A percentile compares a stretch with the other conserved stretches of the same genome.
Conservation (phyloP, 2,888 invertebrate genomes). For the Galeopsomyia nigrocyanea region DNA sequence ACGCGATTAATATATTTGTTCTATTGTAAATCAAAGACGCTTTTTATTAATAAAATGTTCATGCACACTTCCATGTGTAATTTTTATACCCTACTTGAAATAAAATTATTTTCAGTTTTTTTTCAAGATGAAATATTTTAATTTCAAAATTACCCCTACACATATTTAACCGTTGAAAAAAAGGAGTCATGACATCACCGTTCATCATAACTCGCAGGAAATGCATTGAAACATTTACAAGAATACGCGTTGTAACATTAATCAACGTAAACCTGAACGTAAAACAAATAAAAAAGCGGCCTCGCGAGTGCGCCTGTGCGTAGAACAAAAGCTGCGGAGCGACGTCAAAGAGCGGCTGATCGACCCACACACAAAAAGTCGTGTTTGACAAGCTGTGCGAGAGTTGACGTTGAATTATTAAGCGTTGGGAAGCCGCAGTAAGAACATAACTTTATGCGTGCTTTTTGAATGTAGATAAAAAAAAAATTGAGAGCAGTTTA, state of each 20-base stretch:
- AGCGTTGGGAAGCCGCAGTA: constrained; percentile 27
- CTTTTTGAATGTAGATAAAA: constrained; percentile 17
- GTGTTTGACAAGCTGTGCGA: constrained; percentile 23
- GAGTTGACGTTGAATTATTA: constrained; percentile 37
- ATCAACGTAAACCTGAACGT: constrained; percentile 55
- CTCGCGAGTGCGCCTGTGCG: constrained; percentile 37
- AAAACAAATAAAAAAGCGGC: constrained; percentile 2
- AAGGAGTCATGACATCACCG: constrained; percentile 1
- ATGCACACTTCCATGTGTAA: constrained; percentile 17
- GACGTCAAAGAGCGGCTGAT: constrained; percentile 31
- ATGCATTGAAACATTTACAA: too few species aligned
- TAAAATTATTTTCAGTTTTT: too few species aligned
- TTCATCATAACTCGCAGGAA: too few species aligned
- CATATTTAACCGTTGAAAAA: too few species aligned
- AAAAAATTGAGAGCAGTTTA: constrained; percentile 11
- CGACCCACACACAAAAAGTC: constrained; percentile 11
- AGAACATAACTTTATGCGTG: constrained; percentile 38
- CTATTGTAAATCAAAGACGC: constrained; percentile 42
- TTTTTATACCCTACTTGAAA: background rate
- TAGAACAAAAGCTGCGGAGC: constrained; percentile 10
- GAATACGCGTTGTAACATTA: too few species aligned
- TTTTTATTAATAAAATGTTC: constrained; percentile 45
- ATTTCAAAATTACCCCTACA: too few species aligned
- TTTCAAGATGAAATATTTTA: background rate
- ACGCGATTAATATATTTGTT: constrained; percentile 44